phyloP scores from a whole-genome alignment of 2,113 vertebrate genomes.

The Heliornis fulica region DNA sequence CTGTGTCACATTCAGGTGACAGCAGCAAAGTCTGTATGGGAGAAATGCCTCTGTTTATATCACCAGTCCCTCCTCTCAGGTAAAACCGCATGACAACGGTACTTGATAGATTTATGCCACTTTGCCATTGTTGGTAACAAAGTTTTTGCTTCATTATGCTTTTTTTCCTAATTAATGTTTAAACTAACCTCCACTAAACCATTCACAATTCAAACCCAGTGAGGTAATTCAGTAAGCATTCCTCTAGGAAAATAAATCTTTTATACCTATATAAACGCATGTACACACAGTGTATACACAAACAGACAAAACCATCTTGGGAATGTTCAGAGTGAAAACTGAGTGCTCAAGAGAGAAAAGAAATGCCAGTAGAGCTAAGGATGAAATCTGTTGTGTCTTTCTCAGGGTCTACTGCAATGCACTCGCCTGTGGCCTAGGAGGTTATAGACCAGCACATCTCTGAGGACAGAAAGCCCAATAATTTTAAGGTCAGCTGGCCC shows the following conservation, averaged over 20 bases:
- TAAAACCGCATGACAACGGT: background rate
- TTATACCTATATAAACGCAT: rapidly evolving
- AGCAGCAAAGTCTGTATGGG: background rate
- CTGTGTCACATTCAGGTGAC: background rate
- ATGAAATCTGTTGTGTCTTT: rapidly evolving
- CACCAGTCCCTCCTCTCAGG: too few species aligned
- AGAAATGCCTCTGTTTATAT: background rate
- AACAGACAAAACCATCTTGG: background rate
- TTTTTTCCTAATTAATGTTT: background rate
- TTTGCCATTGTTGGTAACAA: background rate
- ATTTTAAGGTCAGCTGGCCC: background rate
- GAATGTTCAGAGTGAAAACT: background rate
- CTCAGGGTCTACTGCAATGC: rapidly evolving
- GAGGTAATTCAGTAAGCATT: background rate
- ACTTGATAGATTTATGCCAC: background rate
- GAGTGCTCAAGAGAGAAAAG: background rate
- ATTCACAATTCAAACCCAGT: background rate
- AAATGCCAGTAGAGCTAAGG: background rate
- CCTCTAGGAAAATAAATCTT: background rate
- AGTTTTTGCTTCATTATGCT: background rate
- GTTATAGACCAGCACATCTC: background rate
- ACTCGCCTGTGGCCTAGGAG: rapidly evolving
- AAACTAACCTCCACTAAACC: background rate
- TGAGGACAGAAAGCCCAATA: background rate
- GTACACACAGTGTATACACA: background rate